Base-by-base conservation (phyloP, 35 echinoderm and acorn worm species). In the Heliocidaris erythrogramma region DNA sequence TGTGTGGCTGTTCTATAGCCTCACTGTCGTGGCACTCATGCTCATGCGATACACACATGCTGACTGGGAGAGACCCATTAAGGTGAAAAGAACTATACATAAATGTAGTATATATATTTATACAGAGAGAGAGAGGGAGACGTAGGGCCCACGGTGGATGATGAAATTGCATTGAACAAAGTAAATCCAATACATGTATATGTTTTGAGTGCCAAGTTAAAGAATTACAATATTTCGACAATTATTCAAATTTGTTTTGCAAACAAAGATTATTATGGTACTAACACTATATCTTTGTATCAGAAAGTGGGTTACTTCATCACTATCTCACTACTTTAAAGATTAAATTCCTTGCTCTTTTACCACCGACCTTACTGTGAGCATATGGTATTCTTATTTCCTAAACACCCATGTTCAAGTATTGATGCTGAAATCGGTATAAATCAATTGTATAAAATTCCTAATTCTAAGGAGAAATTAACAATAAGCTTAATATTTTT, bases 1-100 rank as follows among this genome's bases (percentile, higher is more conserved):
- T 32, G 97, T 96, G 0, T 99, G 98, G 98, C 49, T 96, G 16
- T 99, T 99, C 94, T 99, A 99, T 52, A 96, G 98, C 27, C 47
- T 93, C 16, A 96, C 97, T 0, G 97, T 99, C 13, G 0, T 96
- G 3, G 85, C 97, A 2, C 88, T 99, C 5, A 47, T 97, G 9
- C 92, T 99, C 7, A 31, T 99, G 52, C 49, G 98, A 29, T 96
- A 95, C 9, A 97, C 92, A 35, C 93, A 95, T 49, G 92, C 95
- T 49, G 92, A 97, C 86, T 85, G 88, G 53, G 48, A 88, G 24
- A 94, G 98, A 88, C 98, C 98, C 27, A 96, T 97, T 85, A 99
- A 99, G 94, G 98, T 99, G 95, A 27, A 93, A 24, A 42, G 35
- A 42, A 42, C 35, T 42, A 42, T 1, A 42, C 3, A 42, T 42